Conservation (phyloP, 2,113 vertebrate genomes). For the Notechis scutatus region DNA sequence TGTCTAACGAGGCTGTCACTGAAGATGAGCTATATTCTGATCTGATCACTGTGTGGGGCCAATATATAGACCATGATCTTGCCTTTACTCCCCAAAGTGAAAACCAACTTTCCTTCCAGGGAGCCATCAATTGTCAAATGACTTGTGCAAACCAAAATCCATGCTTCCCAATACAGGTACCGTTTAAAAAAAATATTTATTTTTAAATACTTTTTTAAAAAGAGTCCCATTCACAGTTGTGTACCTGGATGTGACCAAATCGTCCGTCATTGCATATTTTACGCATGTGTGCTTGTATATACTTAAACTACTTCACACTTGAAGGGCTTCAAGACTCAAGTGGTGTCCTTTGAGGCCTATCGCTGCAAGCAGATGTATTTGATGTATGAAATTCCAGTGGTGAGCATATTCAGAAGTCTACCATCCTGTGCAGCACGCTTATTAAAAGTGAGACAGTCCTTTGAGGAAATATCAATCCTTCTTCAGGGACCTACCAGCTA, state of each 20-base stretch:
- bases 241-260: background rate
- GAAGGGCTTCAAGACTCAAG: background rate
- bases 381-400: background rate
- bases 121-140: constrained; percentile 65
- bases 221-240: background rate
- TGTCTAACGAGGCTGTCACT: constrained; percentile 64
- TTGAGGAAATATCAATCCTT: background rate
- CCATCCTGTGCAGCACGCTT: background rate
- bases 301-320: background rate
- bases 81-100: constrained; percentile 86
- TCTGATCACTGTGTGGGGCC: constrained; percentile 90
- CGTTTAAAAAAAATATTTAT: background rate
- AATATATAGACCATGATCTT: constrained; percentile 90
- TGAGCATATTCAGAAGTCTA: background rate
- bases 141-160: constrained; percentile 75
- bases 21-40: constrained; percentile 79
- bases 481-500: background rate
- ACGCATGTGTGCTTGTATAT: background rate
- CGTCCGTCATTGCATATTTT: background rate
- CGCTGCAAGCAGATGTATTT: background rate
- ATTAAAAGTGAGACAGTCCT: background rate
- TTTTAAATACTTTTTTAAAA: background rate
- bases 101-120: constrained; percentile 47
- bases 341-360: background rate
- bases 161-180: constrained; percentile 91